These are phyloP conservation scores for Camelus dromedarius DNA, from an alignment of 2,113 vertebrate species.

Conservation along the genomic window DNA sequence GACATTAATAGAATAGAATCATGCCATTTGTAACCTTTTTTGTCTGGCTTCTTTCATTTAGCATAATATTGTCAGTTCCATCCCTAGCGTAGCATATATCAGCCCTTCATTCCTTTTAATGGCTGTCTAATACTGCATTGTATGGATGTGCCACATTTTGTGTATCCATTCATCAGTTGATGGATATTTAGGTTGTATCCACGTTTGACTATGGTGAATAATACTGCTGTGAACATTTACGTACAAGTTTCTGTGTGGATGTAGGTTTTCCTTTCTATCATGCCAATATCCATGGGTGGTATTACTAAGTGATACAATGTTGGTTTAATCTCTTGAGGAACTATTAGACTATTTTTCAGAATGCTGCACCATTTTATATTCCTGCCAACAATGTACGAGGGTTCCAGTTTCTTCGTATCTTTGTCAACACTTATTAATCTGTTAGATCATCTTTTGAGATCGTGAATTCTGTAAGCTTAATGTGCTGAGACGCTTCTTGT, in stretches of 20 bases:
- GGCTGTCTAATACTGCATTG: not conserved
- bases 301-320: not conserved
- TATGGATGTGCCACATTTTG: not conserved
- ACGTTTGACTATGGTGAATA: not conserved
- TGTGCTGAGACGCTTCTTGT: not conserved
- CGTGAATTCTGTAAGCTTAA: slow-evolving; percentile 2
- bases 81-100: not conserved
- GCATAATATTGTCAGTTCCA: not conserved
- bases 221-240: not conserved
- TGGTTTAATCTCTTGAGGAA: not conserved
- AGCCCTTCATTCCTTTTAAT: not conserved
- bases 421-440: not conserved
- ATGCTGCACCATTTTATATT: not conserved
- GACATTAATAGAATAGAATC: not conserved
- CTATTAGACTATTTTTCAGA: not conserved
- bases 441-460: not conserved
- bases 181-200: slow-evolving; percentile 2
- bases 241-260: not conserved
- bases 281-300: not conserved
- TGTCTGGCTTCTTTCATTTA: not conserved
- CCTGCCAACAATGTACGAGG: not conserved
- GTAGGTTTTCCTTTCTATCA: not conserved
- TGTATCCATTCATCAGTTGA: not conserved
- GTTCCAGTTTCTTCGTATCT: not conserved
- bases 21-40: not conserved